These are phyloP conservation scores for Nymphalis io DNA, from an alignment of 1,140 invertebrate genomes.

Conservation along the genomic window DNA sequence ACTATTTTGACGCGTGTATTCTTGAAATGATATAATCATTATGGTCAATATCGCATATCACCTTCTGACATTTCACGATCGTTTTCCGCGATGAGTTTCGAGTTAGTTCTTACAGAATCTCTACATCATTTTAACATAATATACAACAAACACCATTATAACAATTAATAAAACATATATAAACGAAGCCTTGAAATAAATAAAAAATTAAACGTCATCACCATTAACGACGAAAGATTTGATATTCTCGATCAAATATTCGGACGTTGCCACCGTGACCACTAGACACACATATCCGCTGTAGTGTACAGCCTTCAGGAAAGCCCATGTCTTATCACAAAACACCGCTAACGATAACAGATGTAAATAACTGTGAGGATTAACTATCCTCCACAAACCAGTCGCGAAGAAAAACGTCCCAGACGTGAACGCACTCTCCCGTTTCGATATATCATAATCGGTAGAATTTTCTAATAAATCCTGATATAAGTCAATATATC, in stretches of 20 bases:
- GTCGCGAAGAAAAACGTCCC: slow-evolving; percentile 87
- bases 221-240: slow-evolving; percentile 47
- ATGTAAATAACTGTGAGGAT: slow-evolving; percentile 90
- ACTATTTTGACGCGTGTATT: too few species aligned
- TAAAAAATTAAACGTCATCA: slow-evolving; percentile 6
- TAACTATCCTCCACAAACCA: slow-evolving; percentile 89
- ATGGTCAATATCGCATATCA: too few species aligned
- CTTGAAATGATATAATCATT: too few species aligned
- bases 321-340: slow-evolving; percentile 89
- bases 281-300: slow-evolving; percentile 73
- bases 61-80: too few species aligned
- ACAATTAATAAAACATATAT: not conserved
- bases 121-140: too few species aligned
- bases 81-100: too few species aligned
- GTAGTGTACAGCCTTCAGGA: slow-evolving; percentile 84
- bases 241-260: slow-evolving; percentile 61
- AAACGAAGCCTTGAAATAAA: not conserved
- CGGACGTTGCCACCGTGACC: slow-evolving; percentile 56
- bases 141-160: not conserved
- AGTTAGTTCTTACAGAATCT: too few species aligned
- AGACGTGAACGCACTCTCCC: slow-evolving; percentile 82
- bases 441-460: slow-evolving; percentile 79
- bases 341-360: slow-evolving; percentile 88
- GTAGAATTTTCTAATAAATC: slow-evolving; percentile 85
- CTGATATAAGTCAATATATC: slow-evolving; percentile 89